Percentiles rank a stretch among this genome's conserved stretches.
Conservation (phyloP, 1,140 invertebrate species). For the Trialeurodes vaporariorum region DNA sequence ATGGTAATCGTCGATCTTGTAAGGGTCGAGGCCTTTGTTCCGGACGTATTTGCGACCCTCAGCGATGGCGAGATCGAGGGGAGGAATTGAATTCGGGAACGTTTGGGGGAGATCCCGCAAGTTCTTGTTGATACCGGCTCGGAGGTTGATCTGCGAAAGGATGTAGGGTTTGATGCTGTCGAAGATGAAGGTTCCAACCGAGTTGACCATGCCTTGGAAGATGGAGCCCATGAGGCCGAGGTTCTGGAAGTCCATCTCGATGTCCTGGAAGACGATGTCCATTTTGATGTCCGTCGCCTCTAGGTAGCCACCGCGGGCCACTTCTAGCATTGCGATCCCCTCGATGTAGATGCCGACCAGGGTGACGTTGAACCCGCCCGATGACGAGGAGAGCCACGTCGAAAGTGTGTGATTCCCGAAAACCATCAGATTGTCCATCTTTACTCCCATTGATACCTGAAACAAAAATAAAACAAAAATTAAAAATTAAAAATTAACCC, state of each 20-base stretch:
- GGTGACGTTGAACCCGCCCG: slow-evolving; percentile 60
- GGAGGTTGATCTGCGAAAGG: slow-evolving; percentile 56
- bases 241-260: slow-evolving; percentile 68
- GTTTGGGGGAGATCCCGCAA: slow-evolving; percentile 32
- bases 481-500: too few relatives aligned
- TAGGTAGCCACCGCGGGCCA: slow-evolving; percentile 57
- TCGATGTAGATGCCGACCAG: slow-evolving; percentile 51
- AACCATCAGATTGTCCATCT: slow-evolving; percentile 53
- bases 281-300: slow-evolving; percentile 63
- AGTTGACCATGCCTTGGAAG: slow-evolving; percentile 52
- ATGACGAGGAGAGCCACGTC: slow-evolving; percentile 50
- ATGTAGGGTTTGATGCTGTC: slow-evolving; percentile 75
- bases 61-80: slow-evolving; percentile 65
- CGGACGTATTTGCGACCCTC: slow-evolving; percentile 57
- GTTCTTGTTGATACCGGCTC: background rate
- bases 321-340: slow-evolving; percentile 51
- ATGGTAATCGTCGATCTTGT: slow-evolving; percentile 53
- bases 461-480: slow-evolving; percentile 19
- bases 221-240: slow-evolving; percentile 58
- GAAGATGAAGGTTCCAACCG: slow-evolving; percentile 65
- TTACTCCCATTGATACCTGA: slow-evolving; percentile 51
- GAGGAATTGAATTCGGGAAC: slow-evolving; percentile 74
- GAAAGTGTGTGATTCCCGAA: slow-evolving; percentile 59
- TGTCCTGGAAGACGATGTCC: slow-evolving; percentile 63
- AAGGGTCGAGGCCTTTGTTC: slow-evolving; percentile 58